Percentiles rank a stretch among this genome's conserved stretches.
These are phyloP conservation scores for Nothobranchius furzeri DNA, from an alignment of 2,113 vertebrate species.

Conservation along the genomic window DNA sequence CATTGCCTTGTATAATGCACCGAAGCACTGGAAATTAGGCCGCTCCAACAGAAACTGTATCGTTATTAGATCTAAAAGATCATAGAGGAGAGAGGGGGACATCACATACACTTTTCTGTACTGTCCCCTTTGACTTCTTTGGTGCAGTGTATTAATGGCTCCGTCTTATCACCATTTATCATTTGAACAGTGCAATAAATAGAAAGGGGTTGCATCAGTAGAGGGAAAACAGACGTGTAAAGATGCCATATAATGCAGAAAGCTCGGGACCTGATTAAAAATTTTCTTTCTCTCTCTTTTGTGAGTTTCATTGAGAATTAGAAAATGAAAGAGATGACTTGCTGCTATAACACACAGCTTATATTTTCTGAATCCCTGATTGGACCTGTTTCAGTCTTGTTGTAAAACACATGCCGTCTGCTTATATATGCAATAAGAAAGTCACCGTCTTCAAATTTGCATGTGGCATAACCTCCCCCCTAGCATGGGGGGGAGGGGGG, in stretches of 20 bases:
- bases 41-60: slow-evolving; percentile 42
- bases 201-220: slow-evolving; percentile 56
- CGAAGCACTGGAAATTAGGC: slow-evolving; percentile 49
- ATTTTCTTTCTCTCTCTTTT: slow-evolving; percentile 33
- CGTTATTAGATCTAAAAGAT: slow-evolving; percentile 50
- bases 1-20: slow-evolving; percentile 57
- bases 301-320: slow-evolving; percentile 38
- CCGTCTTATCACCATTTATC: slow-evolving; percentile 74
- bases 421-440: neutral
- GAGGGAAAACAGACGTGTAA: slow-evolving; percentile 63
- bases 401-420: slow-evolving; percentile 21
- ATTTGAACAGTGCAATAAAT: slow-evolving; percentile 73
- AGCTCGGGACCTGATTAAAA: slow-evolving; percentile 62
- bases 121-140: slow-evolving; percentile 68
- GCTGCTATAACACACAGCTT: slow-evolving; percentile 42
- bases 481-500: slow-evolving; percentile 65
- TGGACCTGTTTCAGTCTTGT: slow-evolving; percentile 22
- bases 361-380: slow-evolving; percentile 40
- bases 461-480: slow-evolving; percentile 34
- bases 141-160: slow-evolving; percentile 74
- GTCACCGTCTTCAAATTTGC: slow-evolving; percentile 6
- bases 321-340: slow-evolving; percentile 55
- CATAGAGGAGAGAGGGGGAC: slow-evolving; percentile 14
- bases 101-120: slow-evolving; percentile 68
- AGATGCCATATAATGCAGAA: slow-evolving; percentile 47